Base-by-base conservation (phyloP, 2,113 vertebrate genomes). In the Elachura formosa region DNA sequence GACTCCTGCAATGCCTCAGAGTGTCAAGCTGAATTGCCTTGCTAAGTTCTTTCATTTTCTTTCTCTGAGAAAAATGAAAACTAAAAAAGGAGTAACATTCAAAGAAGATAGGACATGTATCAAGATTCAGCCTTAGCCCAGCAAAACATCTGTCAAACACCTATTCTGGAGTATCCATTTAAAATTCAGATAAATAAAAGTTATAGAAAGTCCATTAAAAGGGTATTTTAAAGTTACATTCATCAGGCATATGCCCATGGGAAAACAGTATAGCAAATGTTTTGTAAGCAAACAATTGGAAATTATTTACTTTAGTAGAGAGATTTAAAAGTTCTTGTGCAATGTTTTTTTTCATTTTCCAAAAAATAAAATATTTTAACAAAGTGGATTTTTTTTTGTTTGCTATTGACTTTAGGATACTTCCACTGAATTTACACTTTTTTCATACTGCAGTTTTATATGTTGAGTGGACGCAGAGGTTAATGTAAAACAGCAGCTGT, bases 11-110 rank as follows among this genome's bases (percentile, higher is more conserved):
- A 92, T 93, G 45, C 38, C 78, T 93, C 87, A 75, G 59, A 94
- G 55, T 56, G 52, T 87, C 94, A 93, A 85, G 46, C 29, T 87
- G 82, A 90, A 97, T 89, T 87, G 68, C 79, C 71, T 62, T 89
- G 92, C 84, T 95, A 97, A 97, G 92, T 81, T 68, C 68, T 84
- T 96, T 94, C 16, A 38, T 82, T 86, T 88, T 92, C 45, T 69
- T 95, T 83, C 91, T 96, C 93, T 93, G 93, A 92, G 85, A 94
- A 97, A 97, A 96, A 95, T 63, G 66, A 83, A 85, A 75, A 80
- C 15, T 18, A 3, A 89, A 78, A 68, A 75, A 66, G 12, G 12
- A 83, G 25, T 28, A 90, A 83, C 18, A 33, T 83, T 87, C 49
- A 77, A 49, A 51, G 36, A 87, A 83, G 31, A 80, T 55, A 24